Base-by-base conservation (phyloP, 2,797 vertebrate species). In the Menidia menidia region DNA sequence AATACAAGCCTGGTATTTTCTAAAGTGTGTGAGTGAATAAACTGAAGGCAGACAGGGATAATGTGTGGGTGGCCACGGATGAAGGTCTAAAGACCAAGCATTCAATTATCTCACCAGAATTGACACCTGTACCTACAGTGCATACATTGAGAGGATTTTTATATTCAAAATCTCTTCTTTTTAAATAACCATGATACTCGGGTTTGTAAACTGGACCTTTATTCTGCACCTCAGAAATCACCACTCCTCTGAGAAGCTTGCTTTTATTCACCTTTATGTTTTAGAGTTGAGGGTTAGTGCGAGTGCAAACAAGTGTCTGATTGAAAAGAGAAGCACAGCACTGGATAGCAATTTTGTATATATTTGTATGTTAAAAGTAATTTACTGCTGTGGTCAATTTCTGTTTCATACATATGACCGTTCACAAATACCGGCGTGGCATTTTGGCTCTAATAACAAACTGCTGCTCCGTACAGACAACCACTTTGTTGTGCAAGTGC, bases 401-500 rank as follows among this genome's bases (percentile, higher is more conserved):
- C 54, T 75, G 47, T 77, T 78, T 71, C 41, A 50, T 44, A 30
- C 60, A 52, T 33, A 44, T 82, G 64, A 73, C 70, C 47, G 32
- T 56, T 71, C 58, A 51, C 76, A 74, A 86, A 85, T 82, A 80
- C 83, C 66, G 45, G 77, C 41, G 65, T 68, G 77, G 31, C 60
- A 68, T 81, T 84, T 77, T 72, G 80, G 64, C 75, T 76, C 72
- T 41, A 61, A 74, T 61, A 60, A 66, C 14, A 12, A 83, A 79
- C 66, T 53, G 45, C 50, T 64, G 72, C 78, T 66, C 76, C 52
- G 33, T 35, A 30, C 71, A 68, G 44, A 67, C 75, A 69, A 67
- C 86, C 67, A 79, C 70, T 75, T 84, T 80, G 76, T 86, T 81
- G 69, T 81, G 56, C 56, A 44, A 79, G 78, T 75, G 76, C 84